A percentile compares a stretch with the other conserved stretches of the same genome.
phyloP scores from a whole-genome alignment of 1,140 invertebrate species.

The Chrysomallon squamiferum region DNA sequence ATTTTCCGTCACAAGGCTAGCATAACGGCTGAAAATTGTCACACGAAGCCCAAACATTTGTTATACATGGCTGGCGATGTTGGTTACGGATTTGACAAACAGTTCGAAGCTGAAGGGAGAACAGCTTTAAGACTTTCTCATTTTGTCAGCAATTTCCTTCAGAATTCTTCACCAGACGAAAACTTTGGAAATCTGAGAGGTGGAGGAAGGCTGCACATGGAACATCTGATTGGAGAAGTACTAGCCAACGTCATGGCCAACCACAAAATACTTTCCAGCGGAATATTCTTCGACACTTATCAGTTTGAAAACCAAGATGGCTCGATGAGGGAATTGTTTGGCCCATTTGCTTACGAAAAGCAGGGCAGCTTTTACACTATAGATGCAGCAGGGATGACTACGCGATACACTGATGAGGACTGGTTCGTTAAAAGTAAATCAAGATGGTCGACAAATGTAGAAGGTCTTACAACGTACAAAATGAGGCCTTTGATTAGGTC shows the following conservation, averaged over 20 bases:
- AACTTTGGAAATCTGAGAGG: conserved; percentile 42
- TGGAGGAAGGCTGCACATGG: conserved; percentile 38
- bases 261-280: conserved; percentile 82
- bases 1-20: conserved; percentile 32
- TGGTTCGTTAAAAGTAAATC: conserved; percentile 36
- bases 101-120: conserved; percentile 79
- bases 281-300: conserved; percentile 86
- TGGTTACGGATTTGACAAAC: conserved; percentile 82
- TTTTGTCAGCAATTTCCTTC: conserved; percentile 41
- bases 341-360: conserved; percentile 37
- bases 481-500: conserved; percentile 71
- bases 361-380: conserved; percentile 24
- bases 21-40: conserved; percentile 37
- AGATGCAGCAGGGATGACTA: conserved; percentile 34
- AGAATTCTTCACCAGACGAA: conserved; percentile 36
- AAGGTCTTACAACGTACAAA: conserved; percentile 27
- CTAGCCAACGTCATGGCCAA: conserved; percentile 90
- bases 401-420: conserved; percentile 24
- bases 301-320: conserved; percentile 76
- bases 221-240: conserved; percentile 67
- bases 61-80: conserved; percentile 72
- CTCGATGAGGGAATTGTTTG: conserved; percentile 37
- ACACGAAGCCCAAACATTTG: conserved; percentile 14
- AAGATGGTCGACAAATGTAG: conserved; percentile 35
- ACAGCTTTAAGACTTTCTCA: conserved; percentile 40